Evolutionary conservation across 2,113 vertebrate genomes (phyloP).

Genomic region (Oryzias melastigma): DNA sequence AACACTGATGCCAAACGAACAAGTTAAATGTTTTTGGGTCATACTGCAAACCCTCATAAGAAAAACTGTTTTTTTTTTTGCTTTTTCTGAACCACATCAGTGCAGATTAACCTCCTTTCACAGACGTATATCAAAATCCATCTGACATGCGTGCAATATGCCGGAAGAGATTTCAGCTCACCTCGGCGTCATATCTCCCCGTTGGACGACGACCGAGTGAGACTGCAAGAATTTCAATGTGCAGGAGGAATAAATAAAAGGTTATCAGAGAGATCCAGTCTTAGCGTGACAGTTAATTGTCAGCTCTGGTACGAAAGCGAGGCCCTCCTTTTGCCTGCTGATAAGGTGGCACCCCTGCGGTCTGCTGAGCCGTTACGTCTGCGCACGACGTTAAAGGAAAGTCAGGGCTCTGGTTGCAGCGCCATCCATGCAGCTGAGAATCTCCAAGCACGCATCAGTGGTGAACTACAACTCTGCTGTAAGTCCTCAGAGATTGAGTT

Average conservation of each 20-base stretch:
- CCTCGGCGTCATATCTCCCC: constrained; percentile 45
- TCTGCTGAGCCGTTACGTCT: constrained; percentile 60
- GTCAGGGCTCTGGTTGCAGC: constrained; percentile 55
- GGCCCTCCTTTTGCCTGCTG: constrained; percentile 70
- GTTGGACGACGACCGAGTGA: constrained; percentile 26
- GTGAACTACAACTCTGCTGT: too few relatives aligned
- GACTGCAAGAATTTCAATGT: constrained; percentile 35
- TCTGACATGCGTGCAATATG: constrained; percentile 48
- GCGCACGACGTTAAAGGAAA: constrained; percentile 49
- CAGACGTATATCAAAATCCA: constrained; percentile 18
- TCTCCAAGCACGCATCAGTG: not conserved
- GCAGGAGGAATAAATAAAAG: constrained; percentile 62
- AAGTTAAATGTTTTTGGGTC: constrained; percentile 6
- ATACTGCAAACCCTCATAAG: constrained; percentile 12
- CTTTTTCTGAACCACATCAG: not conserved
- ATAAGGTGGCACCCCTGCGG: constrained; percentile 65
- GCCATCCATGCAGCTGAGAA: constrained; percentile 55
- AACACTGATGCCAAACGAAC: constrained; percentile 6
- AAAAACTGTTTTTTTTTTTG: not conserved
- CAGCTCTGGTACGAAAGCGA: constrained; percentile 52
- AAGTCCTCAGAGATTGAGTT: too few relatives aligned
- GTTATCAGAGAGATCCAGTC: constrained; percentile 77
- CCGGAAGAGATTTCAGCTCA: constrained; percentile 63
- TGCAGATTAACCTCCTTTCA: constrained; percentile 5
- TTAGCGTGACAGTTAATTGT: constrained; percentile 69